Base-by-base conservation (phyloP, 2,113 vertebrate species). In the Rhombomys opimus region DNA sequence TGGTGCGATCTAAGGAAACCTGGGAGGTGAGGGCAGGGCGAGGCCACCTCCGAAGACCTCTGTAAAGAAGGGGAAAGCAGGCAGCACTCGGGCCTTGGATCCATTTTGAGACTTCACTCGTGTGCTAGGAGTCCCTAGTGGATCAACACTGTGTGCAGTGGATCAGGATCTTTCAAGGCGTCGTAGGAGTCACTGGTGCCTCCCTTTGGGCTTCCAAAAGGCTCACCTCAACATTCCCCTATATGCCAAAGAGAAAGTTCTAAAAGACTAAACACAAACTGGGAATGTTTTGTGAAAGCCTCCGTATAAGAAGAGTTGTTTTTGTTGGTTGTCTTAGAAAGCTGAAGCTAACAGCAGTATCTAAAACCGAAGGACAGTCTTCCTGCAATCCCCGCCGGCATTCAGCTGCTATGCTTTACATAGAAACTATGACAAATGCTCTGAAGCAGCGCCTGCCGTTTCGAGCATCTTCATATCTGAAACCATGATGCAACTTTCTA, bases 181-280 rank as follows among this genome's bases (percentile, higher is more conserved):
- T 57, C 57, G 12, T 15, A 57, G 57, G 57, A 57, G 14, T 15
- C 11, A 12, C 57, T 57, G 57, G 15, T 15, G 15, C 57, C 15
- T 57, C 14, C 12, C 11, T 57, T 2, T 15, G 2, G 57, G 57
- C 57, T 57, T 57, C 46, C 46, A 46, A 46, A 46, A 46, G 57
- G 57, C 57, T 57, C 15, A 57, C 15, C 57, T 57, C 15, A 15
- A 57, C 57, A 57, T 15, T 57, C 57, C 57, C 57, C 57, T 46
- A 46, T 46, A 46, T 46, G 17, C 63, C 27, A 38, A 78, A 96
- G 94, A 72, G 89, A 84, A 91, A 59, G 18, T 76, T 95, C 32
- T 46, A 30, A 30, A 63, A 78, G 67, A 68, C 70, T 65, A 46
- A 81, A 94, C 81, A 85, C 76, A 38, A 57, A 22, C 22, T 59